phyloP scores from a whole-genome alignment of 2,797 vertebrate genomes.

The Serranus cabrilla region DNA sequence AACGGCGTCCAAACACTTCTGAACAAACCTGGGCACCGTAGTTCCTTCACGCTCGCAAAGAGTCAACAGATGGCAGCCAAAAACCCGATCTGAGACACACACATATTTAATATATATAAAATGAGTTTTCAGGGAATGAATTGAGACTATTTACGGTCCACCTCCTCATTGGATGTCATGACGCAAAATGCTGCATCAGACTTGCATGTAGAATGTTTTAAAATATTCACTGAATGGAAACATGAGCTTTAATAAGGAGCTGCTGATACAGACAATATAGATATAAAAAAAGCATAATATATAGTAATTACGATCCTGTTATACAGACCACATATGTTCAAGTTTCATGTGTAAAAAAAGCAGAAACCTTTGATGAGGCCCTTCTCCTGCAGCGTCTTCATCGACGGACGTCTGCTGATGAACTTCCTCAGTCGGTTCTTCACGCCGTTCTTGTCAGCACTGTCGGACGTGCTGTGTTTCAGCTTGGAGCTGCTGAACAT shows the following conservation, averaged over 20 bases:
- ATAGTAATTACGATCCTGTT: too few species aligned
- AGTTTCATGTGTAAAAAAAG: neutral
- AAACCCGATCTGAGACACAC: slow-evolving; percentile 90
- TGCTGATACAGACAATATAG: too few species aligned
- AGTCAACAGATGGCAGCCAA: slow-evolving; percentile 91
- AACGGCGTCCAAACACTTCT: slow-evolving; percentile 89
- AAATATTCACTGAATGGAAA: too few species aligned
- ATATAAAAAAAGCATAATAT: too few species aligned
- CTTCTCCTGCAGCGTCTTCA: slow-evolving; percentile 95
- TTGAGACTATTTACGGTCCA: too few species aligned
- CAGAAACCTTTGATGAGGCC: slow-evolving; percentile 77
- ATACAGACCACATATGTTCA: too few species aligned
- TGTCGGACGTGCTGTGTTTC: slow-evolving; percentile 88
- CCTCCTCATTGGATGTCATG: too few species aligned
- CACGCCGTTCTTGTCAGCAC: slow-evolving; percentile 90
- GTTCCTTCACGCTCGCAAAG: slow-evolving; percentile 92
- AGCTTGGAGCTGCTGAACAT: slow-evolving; percentile 80
- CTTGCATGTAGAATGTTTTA: too few species aligned
- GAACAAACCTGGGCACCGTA: slow-evolving; percentile 91
- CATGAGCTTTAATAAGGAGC: too few species aligned
- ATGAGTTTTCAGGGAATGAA: too few species aligned
- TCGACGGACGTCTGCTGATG: slow-evolving; percentile 92
- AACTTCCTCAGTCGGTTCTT: slow-evolving; percentile 96
- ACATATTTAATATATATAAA: neutral
- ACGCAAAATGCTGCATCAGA: too few species aligned